phyloP scores from a whole-genome alignment of 2,797 vertebrate species.

The Ctenopoma kingsleyae region DNA sequence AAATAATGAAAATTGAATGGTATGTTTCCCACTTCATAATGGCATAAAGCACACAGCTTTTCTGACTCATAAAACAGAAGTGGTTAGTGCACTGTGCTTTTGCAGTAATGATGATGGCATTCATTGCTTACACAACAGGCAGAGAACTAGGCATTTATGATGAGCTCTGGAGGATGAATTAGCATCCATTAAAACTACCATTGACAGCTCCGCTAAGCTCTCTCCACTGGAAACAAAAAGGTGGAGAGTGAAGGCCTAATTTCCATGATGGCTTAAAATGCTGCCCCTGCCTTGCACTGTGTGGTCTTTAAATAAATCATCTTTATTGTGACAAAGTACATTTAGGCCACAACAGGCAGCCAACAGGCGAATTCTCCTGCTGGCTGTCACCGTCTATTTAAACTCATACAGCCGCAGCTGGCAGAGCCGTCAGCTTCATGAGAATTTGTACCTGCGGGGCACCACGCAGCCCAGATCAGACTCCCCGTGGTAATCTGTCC shows the following conservation, averaged over 20 bases:
- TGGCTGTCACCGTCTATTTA: slow-evolving; percentile 66
- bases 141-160: slow-evolving; percentile 60
- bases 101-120: slow-evolving; percentile 65
- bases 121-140: slow-evolving; percentile 72
- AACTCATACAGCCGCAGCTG: slow-evolving; percentile 53
- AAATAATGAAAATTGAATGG: slow-evolving; percentile 63
- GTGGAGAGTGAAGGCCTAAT: slow-evolving; percentile 62
- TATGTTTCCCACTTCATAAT: slow-evolving; percentile 55
- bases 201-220: slow-evolving; percentile 64
- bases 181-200: slow-evolving; percentile 73
- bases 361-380: slow-evolving; percentile 60
- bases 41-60: slow-evolving; percentile 48
- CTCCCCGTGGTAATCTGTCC: slow-evolving; percentile 74
- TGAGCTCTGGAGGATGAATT: slow-evolving; percentile 72
- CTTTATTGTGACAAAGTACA: slow-evolving; percentile 74
- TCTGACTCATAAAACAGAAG: slow-evolving; percentile 73
- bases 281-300: slow-evolving; percentile 48
- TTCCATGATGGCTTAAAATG: slow-evolving; percentile 67
- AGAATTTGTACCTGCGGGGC: slow-evolving; percentile 73
- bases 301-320: slow-evolving; percentile 76
- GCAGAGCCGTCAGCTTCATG: slow-evolving; percentile 49
- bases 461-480: slow-evolving; percentile 64
- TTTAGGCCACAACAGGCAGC: slow-evolving; percentile 60
- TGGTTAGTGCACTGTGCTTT: slow-evolving; percentile 57
- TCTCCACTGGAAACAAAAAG: slow-evolving; percentile 61